phyloP scores from a whole-genome alignment of 2,113 vertebrate genomes.

The Notarius lentiginosus region DNA sequence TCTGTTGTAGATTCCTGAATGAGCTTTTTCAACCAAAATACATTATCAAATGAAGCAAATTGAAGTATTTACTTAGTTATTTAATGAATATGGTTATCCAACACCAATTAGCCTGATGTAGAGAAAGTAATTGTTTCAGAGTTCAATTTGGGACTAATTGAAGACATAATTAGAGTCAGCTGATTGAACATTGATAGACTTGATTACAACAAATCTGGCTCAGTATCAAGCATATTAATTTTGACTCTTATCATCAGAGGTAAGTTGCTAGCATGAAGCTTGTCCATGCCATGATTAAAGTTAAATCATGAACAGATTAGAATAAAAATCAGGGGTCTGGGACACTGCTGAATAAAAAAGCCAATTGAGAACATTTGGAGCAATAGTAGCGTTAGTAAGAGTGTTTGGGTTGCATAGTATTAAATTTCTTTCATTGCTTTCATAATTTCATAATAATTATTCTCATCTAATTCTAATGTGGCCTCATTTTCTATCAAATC shows the following conservation, averaged over 20 bases:
- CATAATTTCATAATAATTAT: too few relatives aligned
- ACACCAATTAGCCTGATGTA: slow-evolving; percentile 2
- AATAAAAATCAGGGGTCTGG: neutral
- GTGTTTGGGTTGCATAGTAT: too few relatives aligned
- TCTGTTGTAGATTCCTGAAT: neutral
- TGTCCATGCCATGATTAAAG: neutral
- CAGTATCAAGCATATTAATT: slow-evolving; percentile 3
- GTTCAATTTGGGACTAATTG: neutral
- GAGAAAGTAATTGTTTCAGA: neutral
- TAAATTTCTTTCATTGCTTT: too few relatives aligned
- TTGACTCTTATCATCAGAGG: neutral
- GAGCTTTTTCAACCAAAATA: neutral
- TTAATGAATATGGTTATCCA: neutral
- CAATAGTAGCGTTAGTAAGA: neutral
- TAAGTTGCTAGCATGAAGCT: neutral
- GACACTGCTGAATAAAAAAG: neutral
- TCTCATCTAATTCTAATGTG: too few relatives aligned
- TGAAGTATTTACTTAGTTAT: neutral
- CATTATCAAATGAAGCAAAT: neutral
- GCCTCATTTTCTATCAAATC: too few relatives aligned
- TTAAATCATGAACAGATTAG: neutral
- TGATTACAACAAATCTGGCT: neutral
- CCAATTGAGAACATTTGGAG: neutral
- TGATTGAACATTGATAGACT: slow-evolving; percentile 6
- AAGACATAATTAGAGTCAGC: neutral